Evolutionary conservation across 2,888 invertebrate species (phyloP).

Genomic region (Hecatera dysodea): DNA sequence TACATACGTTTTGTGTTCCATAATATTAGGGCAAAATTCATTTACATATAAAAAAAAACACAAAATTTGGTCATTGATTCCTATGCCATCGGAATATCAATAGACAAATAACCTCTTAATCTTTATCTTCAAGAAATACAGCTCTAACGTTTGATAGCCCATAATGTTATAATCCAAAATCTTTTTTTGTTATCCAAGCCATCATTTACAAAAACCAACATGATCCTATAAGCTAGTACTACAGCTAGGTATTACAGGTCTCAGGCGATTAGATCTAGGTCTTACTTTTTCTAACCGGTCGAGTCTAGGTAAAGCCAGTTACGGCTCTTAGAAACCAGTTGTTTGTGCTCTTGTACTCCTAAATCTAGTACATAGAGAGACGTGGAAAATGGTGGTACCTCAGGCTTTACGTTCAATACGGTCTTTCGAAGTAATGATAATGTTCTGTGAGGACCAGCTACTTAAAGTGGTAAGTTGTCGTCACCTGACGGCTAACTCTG

Average conservation of each 20-base stretch:
- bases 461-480: not conserved
- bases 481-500: not conserved
- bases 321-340: constrained; percentile 52
- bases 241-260: constrained; percentile 27
- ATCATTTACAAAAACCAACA: constrained; percentile 20
- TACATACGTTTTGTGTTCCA: not conserved
- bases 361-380: constrained; percentile 44
- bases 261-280: constrained; percentile 52
- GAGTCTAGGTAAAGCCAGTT: constrained; percentile 39
- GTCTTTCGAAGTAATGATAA: not conserved
- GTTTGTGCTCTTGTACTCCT: constrained; percentile 47
- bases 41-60: too few relatives aligned
- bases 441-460: not conserved
- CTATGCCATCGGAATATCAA: not conserved
- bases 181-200: not conserved
- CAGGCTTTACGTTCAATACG: not conserved
- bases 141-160: not conserved
- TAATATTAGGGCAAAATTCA: too few relatives aligned
- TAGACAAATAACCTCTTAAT: not conserved
- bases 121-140: not conserved
- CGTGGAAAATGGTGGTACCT: constrained; percentile 5
- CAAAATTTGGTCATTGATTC: not conserved
- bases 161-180: not conserved
- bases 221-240: constrained; percentile 18
- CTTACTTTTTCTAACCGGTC: constrained; percentile 58